A percentile compares a stretch with the other conserved stretches of the same genome.
phyloP scores from a whole-genome alignment of 2,797 vertebrate genomes.

The Pachyuromys duprasi region DNA sequence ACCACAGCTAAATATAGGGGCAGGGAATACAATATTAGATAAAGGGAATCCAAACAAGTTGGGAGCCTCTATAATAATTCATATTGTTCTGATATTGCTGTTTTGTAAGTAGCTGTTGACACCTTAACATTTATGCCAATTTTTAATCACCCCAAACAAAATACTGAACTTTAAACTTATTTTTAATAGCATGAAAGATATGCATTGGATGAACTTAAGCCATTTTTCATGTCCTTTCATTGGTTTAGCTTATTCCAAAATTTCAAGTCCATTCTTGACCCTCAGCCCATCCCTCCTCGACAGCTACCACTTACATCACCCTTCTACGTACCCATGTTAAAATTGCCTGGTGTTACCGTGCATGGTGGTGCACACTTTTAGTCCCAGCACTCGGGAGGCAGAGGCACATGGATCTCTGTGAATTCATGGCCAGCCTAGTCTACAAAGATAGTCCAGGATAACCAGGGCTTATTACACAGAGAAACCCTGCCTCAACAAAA shows the following conservation, averaged over 20 bases:
- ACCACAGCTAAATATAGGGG: background rate
- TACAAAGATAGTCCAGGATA: too few relatives aligned
- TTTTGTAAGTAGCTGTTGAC: background rate
- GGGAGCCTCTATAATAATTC: background rate
- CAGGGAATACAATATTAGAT: background rate
- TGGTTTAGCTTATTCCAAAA: background rate
- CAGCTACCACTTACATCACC: background rate
- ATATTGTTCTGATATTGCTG: background rate
- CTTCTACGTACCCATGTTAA: background rate
- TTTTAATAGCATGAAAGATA: background rate
- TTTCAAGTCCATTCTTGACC: background rate
- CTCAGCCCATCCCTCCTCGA: background rate
- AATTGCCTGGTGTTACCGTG: too few relatives aligned
- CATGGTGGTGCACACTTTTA: too few relatives aligned
- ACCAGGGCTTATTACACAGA: too few relatives aligned
- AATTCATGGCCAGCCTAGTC: too few relatives aligned
- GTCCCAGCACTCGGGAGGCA: too few relatives aligned
- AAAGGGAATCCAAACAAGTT: constrained; percentile 1
- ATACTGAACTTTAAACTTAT: background rate
- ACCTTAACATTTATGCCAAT: background rate
- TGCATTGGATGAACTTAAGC: background rate
- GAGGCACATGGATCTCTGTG: too few relatives aligned
- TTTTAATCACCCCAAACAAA: constrained; percentile 36
- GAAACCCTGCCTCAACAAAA: too few relatives aligned
- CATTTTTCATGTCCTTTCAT: too few relatives aligned